Evolutionary conservation across 2,888 invertebrate genomes (phyloP), one percentile per base, ranked within the genome.

Genomic region (Mongoloraphidia duomilia): DNA sequence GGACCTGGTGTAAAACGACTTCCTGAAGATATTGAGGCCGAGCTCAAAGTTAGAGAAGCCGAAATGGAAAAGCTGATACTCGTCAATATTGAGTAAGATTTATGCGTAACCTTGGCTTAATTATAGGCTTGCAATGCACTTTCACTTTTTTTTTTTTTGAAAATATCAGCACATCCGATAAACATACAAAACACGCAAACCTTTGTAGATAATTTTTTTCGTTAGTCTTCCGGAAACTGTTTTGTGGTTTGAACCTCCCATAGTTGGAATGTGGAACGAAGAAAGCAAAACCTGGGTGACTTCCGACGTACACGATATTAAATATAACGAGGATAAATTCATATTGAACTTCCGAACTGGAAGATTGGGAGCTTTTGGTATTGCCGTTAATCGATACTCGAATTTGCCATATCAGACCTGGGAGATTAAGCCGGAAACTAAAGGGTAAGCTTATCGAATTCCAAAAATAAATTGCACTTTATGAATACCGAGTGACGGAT

Each of bases 341-440:
- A 78, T 77, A 0, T 70, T 88, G 41, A 81, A 84, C 54, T 89
- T 90, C 59, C 71, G 87, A 46, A 82, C 82, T 0, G 84, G 85
- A 0, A 74, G 78, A 47, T 71, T 84, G 54, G 67, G 66, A 1
- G 77, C 79, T 1, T 81, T 84, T 52, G 89, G 83, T 0, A 74
- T 91, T 52, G 88, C 85, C 0, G 71, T 80, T 0, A 75, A 80
- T 50, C 76, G 80, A 46, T 89, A 84, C 64, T 76, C 80, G 49
- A 90, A 90, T 63, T 69, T 90, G 60, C 91, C 91, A 0, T 90
- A 80, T 62, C 91, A 91, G 64, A 82, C 82, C 0, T 91, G 90
- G 87, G 90, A 91, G 57, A 59, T 90, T 8, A 80, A 78, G 55
- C 88, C 89, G 0, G 78, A 81, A 59, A 67, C 72, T 0, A 69